Evolutionary conservation across 2,797 vertebrate genomes (phyloP), one percentile per base, ranked within the genome.

Genomic region (Sarcoramphus papa): DNA sequence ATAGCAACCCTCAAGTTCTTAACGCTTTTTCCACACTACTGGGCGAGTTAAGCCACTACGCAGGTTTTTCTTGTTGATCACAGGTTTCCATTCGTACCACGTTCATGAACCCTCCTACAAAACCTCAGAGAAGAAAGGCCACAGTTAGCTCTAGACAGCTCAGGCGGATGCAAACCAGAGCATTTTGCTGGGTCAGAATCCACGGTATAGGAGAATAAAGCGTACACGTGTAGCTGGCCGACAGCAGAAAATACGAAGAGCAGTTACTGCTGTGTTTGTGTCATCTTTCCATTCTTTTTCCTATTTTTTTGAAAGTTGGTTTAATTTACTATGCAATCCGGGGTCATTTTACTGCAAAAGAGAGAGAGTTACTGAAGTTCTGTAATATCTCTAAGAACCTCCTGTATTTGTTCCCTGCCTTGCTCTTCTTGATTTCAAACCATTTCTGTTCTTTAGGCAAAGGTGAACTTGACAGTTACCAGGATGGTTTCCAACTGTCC

Each of bases 151-250:
- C 53, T n/a, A 2, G 75, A 23, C 45, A 51, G 64, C 83, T 27
- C 27, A 0, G 0, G 5, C 2, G 3, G 50, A 20, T 37, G 35
- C 73, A 73, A 63, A 63, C 15, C 50, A n/a, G 65, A 62, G 70
- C 9, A 0, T 33, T 70, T 47, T 56, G 65, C 40, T 31, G 77
- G 74, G 8, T 54, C 76, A 43, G 8, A 85, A 33, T 18, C 37
- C 43, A 10, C 22, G 21, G 14, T 19, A 1, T 1, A 2, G 88
- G 40, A 75, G 77, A 35, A 27, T 3, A 7, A 37, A 56, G 11
- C 2, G 6, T 15, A 8, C 18, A 2, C 0, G 0, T 14, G 57
- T n/a, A 8, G 27, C 69, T 75, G 65, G 40, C 30, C 27, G 24
- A 0, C 2, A 53, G 62, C 72, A 75, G 67, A 19, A 45, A 45